phyloP scores from a whole-genome alignment of 1,140 invertebrate genomes.

The Nephotettix cincticeps region DNA sequence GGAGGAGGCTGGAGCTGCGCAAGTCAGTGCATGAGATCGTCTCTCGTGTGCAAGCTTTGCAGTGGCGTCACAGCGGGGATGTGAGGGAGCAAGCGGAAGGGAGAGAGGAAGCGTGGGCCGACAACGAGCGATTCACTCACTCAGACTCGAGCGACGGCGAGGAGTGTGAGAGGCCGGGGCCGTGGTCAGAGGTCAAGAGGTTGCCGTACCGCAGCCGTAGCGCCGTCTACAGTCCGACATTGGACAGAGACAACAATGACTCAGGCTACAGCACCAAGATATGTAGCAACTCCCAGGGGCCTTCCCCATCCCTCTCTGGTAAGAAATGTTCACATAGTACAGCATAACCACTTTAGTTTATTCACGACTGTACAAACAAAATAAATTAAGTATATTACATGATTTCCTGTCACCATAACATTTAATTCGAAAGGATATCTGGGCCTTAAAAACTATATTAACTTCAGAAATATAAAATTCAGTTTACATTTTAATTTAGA shows the following conservation, averaged over 20 bases:
- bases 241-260: constrained; percentile 55
- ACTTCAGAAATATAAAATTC: too few species aligned
- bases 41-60: constrained; percentile 52
- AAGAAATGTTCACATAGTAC: too few species aligned
- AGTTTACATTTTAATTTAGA: too few species aligned
- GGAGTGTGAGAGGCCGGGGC: constrained; percentile 1
- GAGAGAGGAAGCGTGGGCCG: not conserved
- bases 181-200: constrained; percentile 34
- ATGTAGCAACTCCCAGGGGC: constrained; percentile 73
- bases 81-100: constrained; percentile 1
- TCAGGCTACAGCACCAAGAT: constrained; percentile 77
- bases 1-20: constrained; percentile 41
- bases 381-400: too few species aligned
- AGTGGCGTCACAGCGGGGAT: not conserved
- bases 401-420: too few species aligned
- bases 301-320: constrained; percentile 72
- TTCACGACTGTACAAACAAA: too few species aligned
- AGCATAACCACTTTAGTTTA: too few species aligned
- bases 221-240: constrained; percentile 49
- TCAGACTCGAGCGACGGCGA: constrained; percentile 29
- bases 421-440: too few species aligned
- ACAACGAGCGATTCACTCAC: not conserved
- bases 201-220: constrained; percentile 49
- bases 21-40: constrained; percentile 60
- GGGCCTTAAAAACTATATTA: too few species aligned